phyloP scores from a whole-genome alignment of 2,888 invertebrate genomes.

The Seladonia tumulorum region DNA sequence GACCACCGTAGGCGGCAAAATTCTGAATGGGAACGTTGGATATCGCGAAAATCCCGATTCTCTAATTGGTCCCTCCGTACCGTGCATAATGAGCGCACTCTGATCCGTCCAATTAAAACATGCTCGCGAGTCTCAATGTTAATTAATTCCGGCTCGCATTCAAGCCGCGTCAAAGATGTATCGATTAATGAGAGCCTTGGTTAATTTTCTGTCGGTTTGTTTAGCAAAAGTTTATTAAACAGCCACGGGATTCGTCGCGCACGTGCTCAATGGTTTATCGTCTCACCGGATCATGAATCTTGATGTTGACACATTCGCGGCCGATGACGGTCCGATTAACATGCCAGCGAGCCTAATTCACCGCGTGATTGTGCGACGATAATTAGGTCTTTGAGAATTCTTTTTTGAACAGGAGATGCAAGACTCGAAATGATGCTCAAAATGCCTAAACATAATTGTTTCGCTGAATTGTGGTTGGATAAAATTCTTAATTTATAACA shows the following conservation, averaged over 20 bases:
- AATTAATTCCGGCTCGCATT: constrained; percentile 16
- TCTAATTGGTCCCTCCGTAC: background rate
- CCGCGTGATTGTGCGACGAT: background rate
- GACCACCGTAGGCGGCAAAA: background rate
- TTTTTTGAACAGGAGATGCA: background rate
- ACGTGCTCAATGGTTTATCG: constrained; percentile 21
- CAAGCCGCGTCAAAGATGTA: background rate
- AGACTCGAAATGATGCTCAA: background rate
- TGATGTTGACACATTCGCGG: constrained; percentile 5
- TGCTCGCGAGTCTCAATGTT: background rate
- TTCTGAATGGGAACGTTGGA: background rate
- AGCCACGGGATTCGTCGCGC: background rate
- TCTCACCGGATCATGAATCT: constrained; percentile 5
- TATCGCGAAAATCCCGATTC: background rate
- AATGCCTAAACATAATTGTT: too few relatives aligned
- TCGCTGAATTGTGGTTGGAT: background rate
- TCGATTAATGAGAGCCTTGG: constrained; percentile 5
- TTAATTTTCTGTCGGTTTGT: constrained; percentile 20
- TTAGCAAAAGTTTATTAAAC: constrained; percentile 13
- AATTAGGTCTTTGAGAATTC: background rate
- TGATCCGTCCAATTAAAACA: constrained; percentile 14
- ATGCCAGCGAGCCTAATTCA: background rate
- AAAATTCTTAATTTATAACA: background rate
- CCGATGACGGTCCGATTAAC: background rate
- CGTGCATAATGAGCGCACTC: too few relatives aligned